These are phyloP conservation scores for Chelon auratus DNA, from an alignment of 2,797 vertebrate species.

Conservation along the genomic window DNA sequence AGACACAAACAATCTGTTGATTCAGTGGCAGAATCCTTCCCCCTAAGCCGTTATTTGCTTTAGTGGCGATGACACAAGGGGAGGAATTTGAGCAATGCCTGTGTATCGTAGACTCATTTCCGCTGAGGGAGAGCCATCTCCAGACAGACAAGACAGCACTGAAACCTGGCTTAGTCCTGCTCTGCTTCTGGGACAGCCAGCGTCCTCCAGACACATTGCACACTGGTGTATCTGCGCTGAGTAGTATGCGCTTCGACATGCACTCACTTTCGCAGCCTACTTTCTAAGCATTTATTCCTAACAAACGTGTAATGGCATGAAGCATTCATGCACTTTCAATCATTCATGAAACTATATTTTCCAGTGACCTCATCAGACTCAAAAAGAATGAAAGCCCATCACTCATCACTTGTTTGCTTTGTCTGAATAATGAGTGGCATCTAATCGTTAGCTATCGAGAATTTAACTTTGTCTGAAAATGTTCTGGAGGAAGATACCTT, in stretches of 20 bases:
- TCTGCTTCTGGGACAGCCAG: conserved; percentile 50
- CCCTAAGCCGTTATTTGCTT: conserved; percentile 78
- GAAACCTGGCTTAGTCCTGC: conserved; percentile 65
- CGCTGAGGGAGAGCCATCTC: conserved; percentile 64
- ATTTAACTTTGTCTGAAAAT: conserved; percentile 13
- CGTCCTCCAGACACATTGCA: conserved; percentile 50
- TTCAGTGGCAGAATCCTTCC: conserved; percentile 70
- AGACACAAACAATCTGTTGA: conserved; percentile 77
- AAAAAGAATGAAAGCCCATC: conserved; percentile 19
- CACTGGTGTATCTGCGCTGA: background rate
- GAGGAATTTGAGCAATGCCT: conserved; percentile 80
- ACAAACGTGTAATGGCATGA: conserved; percentile 40
- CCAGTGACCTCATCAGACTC: conserved; percentile 29
- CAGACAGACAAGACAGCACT: conserved; percentile 64
- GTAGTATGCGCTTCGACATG: background rate
- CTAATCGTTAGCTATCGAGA: conserved; percentile 20
- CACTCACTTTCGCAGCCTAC: background rate
- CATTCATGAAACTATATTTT: conserved; percentile 42
- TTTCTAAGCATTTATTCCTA: conserved; percentile 8
- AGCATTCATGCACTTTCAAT: conserved; percentile 15
- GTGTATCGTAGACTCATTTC: conserved; percentile 73
- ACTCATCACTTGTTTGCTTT: conserved; percentile 35
- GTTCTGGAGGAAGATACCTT: conserved; percentile 22
- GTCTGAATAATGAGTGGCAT: background rate
- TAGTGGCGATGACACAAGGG: conserved; percentile 75